Evolutionary conservation across 2,888 invertebrate species (phyloP), one percentile per base, ranked within the genome.

Genomic region (Cerastis leucographa): DNA sequence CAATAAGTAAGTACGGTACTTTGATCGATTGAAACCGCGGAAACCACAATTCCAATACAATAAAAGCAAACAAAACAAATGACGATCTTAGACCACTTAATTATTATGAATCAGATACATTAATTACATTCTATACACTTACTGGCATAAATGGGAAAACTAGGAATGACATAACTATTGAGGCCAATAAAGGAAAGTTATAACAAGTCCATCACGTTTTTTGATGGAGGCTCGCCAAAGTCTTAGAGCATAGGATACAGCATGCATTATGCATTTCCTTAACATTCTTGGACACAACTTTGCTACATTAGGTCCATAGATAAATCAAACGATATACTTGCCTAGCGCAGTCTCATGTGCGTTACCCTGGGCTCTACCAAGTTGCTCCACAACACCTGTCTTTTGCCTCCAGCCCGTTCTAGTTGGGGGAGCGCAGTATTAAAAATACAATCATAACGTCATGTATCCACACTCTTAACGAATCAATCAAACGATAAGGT

Each of bases 401-500:
- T 74, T 40, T 14, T 1, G 3, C 22, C 22, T 44, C 4, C 9
- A 35, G 22, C 25, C 7, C 7, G 1, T 29, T 6, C 6, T 12
- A 40, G 8, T 25, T 17, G 25, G 25, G 5, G 14, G 14, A 44
- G 2, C 8, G 5, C 8, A 19, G 7, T 7, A 12, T 81, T 22
- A 81, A 22, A 44, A 22, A 35, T 73, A 51, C 49, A 17, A 22
- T 35, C 7, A 25, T 25, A 35, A 35, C 12, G 6, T n/a, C 25
- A 54, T 7, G 6, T 42, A 51, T 42, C n/a, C 62, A 61, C 64
- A 46, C 35, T 49, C 42, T 44, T 62, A 83, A 81, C 85, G 84
- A 88, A 84, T 86, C 74, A 87, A 79, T 81, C 76, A 22, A 54
- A 80, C 66, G 76, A 82, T 86, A 85, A 90, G 78, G 82, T 87